Conservation (phyloP, 1,140 invertebrate genomes). For the Argopecten irradians region DNA sequence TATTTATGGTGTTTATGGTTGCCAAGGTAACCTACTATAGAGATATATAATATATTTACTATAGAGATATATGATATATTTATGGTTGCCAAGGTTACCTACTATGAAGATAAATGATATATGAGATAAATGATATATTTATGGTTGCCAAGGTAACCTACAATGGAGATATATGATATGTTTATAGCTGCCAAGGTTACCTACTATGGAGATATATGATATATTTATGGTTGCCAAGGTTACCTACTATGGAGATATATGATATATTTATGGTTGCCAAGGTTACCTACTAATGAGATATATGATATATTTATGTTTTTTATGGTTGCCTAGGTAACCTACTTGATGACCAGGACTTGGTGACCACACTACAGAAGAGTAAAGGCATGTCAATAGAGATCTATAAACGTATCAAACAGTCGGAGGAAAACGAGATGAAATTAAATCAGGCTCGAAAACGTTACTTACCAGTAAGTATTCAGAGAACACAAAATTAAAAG, state of each 20-base stretch:
- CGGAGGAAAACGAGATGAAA: conserved; percentile 74
- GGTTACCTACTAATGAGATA: background rate
- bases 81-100: too few species aligned
- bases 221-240: background rate
- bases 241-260: background rate
- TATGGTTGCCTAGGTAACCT: conserved; percentile 68
- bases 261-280: background rate
- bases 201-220: background rate
- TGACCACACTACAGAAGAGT: conserved; percentile 73
- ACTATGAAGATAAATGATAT: background rate
- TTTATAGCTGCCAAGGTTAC: background rate
- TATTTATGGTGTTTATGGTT: background rate
- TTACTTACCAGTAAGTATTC: conserved; percentile 72
- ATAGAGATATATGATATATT: too few species aligned
- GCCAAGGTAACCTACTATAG: background rate
- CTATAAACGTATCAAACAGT: conserved; percentile 69
- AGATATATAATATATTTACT: too few species aligned
- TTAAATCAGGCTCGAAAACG: conserved; percentile 71
- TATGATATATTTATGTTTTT: too few species aligned
- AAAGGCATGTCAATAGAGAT: conserved; percentile 75
- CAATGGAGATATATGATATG: background rate
- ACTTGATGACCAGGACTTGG: conserved; percentile 75
- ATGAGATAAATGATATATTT: background rate
- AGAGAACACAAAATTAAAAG: too few species aligned
- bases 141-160: background rate